These are phyloP conservation scores for Leptodirus hochenwartii DNA, from an alignment of 2,888 invertebrate species.

Conservation along the genomic window DNA sequence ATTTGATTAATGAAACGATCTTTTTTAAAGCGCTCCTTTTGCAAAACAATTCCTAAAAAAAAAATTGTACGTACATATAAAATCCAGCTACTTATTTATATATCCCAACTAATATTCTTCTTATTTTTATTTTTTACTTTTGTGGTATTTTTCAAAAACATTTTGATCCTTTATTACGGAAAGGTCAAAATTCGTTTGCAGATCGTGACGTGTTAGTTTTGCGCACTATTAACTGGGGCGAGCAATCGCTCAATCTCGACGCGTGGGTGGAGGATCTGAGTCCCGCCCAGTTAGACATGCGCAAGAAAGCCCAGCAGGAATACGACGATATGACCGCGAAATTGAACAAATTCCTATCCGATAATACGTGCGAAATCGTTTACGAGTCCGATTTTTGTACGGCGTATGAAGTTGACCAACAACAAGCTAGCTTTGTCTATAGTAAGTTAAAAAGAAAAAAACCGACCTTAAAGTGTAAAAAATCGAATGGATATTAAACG, in stretches of 20 bases:
- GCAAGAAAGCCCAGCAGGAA: slow-evolving; percentile 44
- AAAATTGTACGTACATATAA: no score
- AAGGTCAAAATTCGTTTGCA: slow-evolving; percentile 9
- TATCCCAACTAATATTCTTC: no score
- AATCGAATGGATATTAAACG: no score
- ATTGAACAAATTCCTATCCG: slow-evolving; percentile 36
- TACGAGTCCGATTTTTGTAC: slow-evolving; percentile 47
- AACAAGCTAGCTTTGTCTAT: no score
- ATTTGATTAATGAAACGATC: no score
- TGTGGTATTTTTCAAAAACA: no score
- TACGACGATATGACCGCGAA: slow-evolving; percentile 44
- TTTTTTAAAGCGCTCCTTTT: no score
- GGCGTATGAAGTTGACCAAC: slow-evolving; percentile 34
- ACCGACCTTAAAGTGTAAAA: no score
- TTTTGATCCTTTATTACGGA: slow-evolving; percentile 1
- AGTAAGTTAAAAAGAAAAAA: no score
- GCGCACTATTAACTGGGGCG: slow-evolving; percentile 17
- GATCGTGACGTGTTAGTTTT: slow-evolving; percentile 24
- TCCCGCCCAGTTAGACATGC: slow-evolving; percentile 41
- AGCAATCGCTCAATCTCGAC: slow-evolving; percentile 38
- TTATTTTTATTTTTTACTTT: background rate
- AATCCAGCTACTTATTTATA: no score
- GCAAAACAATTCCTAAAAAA: no score
- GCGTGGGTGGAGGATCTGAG: slow-evolving; percentile 55
- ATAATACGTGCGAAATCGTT: slow-evolving; percentile 42